phyloP scores from a whole-genome alignment of 2,888 invertebrate species.

The Thera britannica region DNA sequence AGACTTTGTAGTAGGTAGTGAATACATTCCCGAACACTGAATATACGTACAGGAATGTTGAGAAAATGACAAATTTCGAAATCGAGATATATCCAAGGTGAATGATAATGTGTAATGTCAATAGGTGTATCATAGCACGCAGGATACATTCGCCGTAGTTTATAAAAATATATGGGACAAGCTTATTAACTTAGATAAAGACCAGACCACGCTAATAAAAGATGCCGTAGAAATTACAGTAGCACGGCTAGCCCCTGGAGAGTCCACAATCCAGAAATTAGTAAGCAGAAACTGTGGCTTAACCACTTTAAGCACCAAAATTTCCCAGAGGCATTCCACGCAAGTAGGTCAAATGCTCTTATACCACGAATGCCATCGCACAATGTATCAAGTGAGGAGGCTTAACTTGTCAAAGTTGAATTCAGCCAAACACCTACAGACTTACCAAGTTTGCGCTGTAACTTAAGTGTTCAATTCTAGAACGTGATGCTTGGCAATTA shows the following conservation, averaged over 20 bases:
- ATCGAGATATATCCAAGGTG: too few species aligned
- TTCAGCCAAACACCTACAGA: constrained; percentile 49
- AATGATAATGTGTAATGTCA: too few species aligned
- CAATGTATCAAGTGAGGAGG: constrained; percentile 54
- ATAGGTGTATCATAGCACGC: too few species aligned
- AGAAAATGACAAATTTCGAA: too few species aligned
- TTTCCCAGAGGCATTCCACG: constrained; percentile 54
- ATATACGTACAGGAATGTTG: too few species aligned
- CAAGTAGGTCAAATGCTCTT: constrained; percentile 54
- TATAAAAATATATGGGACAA: too few species aligned
- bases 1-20: too few species aligned
- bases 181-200: background rate
- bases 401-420: constrained; percentile 61
- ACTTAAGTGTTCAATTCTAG: constrained; percentile 19
- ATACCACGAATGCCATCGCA: constrained; percentile 47
- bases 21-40: too few species aligned
- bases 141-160: background rate
- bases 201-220: constrained; percentile 23
- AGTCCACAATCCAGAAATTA: constrained; percentile 43
- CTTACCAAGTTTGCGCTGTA: constrained; percentile 15
- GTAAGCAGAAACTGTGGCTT: constrained; percentile 43
- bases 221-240: constrained; percentile 28
- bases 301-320: constrained; percentile 43
- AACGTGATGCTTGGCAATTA: constrained; percentile 29
- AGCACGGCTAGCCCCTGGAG: constrained; percentile 23